A percentile compares a stretch with the other conserved stretches of the same genome.
phyloP scores from a whole-genome alignment of 1,140 invertebrate genomes.

The Periplaneta americana region DNA sequence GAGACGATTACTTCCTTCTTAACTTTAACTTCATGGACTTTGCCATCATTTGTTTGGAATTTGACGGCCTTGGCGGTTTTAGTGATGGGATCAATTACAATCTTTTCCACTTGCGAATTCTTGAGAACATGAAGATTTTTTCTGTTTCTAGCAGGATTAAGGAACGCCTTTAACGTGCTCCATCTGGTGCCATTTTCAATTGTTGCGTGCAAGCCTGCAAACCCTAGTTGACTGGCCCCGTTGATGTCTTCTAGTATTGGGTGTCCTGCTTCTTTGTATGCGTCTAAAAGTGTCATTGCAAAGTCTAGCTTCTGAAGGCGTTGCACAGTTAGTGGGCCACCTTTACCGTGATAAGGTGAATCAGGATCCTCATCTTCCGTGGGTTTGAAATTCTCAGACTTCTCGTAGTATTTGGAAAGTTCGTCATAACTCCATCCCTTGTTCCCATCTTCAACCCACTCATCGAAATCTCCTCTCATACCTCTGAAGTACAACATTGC shows the following conservation, averaged over 20 bases:
- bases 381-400: constrained; percentile 34
- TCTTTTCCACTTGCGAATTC: constrained; percentile 33
- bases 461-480: constrained; percentile 49
- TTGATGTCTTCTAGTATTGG: constrained; percentile 37
- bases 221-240: constrained; percentile 30
- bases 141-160: constrained; percentile 45
- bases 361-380: no score
- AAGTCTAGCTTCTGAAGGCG: constrained; percentile 28
- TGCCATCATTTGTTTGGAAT: constrained; percentile 17
- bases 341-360: constrained; percentile 39
- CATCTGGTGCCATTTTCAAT: constrained; percentile 53
- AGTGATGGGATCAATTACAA: constrained; percentile 42
- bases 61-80: constrained; percentile 46
- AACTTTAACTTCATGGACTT: constrained; percentile 22
- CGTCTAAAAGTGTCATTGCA: constrained; percentile 36
- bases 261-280: constrained; percentile 42
- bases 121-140: constrained; percentile 47
- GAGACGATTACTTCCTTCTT: constrained; percentile 47
- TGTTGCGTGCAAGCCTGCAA: constrained; percentile 45
- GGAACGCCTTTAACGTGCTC: constrained; percentile 54
- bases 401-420: constrained; percentile 39
- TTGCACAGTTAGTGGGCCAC: constrained; percentile 42
- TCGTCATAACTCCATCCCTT: constrained; percentile 52
- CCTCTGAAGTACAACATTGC: constrained; percentile 57
- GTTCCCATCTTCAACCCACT: no score